phyloP scores from a whole-genome alignment of 2,888 invertebrate genomes.

The Tipula confusa region DNA sequence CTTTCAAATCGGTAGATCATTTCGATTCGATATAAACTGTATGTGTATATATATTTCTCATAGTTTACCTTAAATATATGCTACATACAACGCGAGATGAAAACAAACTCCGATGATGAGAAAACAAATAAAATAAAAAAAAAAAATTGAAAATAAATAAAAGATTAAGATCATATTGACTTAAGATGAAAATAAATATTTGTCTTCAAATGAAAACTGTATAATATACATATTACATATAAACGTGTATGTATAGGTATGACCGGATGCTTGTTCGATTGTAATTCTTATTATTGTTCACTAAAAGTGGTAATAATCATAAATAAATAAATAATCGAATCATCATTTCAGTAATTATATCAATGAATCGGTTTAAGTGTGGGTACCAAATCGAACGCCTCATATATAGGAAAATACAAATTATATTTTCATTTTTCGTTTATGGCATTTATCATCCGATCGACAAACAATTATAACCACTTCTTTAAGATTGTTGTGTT shows the following conservation, averaged over 20 bases:
- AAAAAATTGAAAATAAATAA: not conserved
- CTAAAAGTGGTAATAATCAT: not conserved
- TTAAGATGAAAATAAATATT: not conserved
- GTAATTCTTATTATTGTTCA: not conserved
- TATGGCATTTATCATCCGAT: not conserved
- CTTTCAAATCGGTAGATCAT: not conserved
- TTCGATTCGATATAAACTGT: not conserved
- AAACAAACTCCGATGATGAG: conserved; percentile 3
- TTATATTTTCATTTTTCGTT: not conserved
- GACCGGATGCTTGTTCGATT: not conserved
- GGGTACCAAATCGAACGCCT: not conserved
- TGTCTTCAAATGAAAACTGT: not conserved
- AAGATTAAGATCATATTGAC: conserved; percentile 20
- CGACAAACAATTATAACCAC: not conserved
- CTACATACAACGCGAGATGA: not conserved
- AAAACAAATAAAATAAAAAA: not conserved
- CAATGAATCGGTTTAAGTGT: not conserved
- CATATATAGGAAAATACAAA: too few relatives aligned
- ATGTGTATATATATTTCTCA: not conserved
- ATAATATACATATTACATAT: not conserved
- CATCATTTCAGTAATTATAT: not conserved
- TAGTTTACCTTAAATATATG: not conserved
- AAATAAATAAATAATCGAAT: not conserved
- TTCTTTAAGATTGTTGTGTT: not conserved
- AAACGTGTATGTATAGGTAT: not conserved